These are phyloP conservation scores for Malachius bipustulatus DNA, from an alignment of 2,888 invertebrate species.

Conservation along the genomic window DNA sequence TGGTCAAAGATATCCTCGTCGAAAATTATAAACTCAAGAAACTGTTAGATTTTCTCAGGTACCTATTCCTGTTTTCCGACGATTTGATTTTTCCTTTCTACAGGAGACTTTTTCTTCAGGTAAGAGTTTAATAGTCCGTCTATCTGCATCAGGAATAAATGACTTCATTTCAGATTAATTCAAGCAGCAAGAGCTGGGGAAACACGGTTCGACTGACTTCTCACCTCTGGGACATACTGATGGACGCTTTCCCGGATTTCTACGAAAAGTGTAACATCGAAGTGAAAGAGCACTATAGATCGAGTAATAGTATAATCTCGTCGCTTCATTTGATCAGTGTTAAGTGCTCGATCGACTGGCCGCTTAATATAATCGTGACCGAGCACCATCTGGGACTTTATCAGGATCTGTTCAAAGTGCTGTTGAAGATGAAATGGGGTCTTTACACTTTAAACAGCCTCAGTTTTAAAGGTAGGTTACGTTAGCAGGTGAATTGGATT, in stretches of 20 bases:
- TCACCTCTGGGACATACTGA: slow-evolving; percentile 32
- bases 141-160: not conserved
- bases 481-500: not conserved
- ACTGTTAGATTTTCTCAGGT: slow-evolving; percentile 30
- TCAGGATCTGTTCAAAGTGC: slow-evolving; percentile 30
- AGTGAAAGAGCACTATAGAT: slow-evolving; percentile 24
- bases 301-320: slow-evolving; percentile 24
- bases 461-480: slow-evolving; percentile 27
- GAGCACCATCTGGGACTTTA: slow-evolving; percentile 28
- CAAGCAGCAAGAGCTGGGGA: slow-evolving; percentile 24
- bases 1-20: slow-evolving; percentile 31
- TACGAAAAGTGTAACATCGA: slow-evolving; percentile 28
- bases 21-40: slow-evolving; percentile 29
- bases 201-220: slow-evolving; percentile 31
- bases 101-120: slow-evolving; percentile 29
- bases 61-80: slow-evolving; percentile 31
- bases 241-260: slow-evolving; percentile 32
- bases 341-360: slow-evolving; percentile 30
- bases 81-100: slow-evolving; percentile 33
- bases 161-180: slow-evolving; percentile 21
- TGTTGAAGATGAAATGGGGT: slow-evolving; percentile 34
- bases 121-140: slow-evolving; percentile 15
- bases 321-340: slow-evolving; percentile 26
- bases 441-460: slow-evolving; percentile 31
- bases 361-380: slow-evolving; percentile 31